Percentiles rank a stretch among this genome's conserved stretches.
Evolutionary conservation across 2,113 vertebrate species (phyloP).

Genomic region (Hypocryptadius cinnamomeus): DNA sequence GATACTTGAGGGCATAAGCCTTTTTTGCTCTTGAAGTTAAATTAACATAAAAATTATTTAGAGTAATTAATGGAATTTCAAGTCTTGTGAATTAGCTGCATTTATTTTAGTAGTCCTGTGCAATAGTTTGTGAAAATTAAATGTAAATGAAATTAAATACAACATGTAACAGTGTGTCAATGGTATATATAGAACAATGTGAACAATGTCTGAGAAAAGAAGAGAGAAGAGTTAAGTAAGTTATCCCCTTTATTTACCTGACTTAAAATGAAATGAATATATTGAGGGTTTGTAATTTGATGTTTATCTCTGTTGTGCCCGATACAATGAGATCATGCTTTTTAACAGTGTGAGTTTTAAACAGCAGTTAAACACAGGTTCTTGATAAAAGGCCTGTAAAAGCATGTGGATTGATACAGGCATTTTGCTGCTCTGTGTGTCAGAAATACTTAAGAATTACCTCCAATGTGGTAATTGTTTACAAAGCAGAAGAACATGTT

Average conservation of each 20-base stretch:
- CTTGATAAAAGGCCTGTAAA: not conserved
- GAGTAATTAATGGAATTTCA: not conserved
- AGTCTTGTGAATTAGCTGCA: not conserved
- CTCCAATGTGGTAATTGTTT: not conserved
- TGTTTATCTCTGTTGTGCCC: not conserved
- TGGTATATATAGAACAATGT: not conserved
- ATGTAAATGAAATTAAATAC: not conserved
- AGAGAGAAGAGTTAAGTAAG: not conserved
- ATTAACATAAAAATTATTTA: not conserved
- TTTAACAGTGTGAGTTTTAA: not conserved
- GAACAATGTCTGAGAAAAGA: not conserved
- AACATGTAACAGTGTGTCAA: not conserved
- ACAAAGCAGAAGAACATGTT: not conserved
- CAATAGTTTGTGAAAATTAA: not conserved
- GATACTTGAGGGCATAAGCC: not conserved
- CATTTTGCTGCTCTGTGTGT: not conserved
- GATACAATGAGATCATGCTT: not conserved
- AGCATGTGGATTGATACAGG: not conserved
- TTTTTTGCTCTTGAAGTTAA: not conserved
- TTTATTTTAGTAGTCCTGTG: not conserved
- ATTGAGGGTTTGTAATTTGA: not conserved
- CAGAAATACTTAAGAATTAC: not conserved
- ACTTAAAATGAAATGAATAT: not conserved
- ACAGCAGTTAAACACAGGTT: not conserved
- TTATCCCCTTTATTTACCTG: not conserved